Conservation (phyloP, 2,888 invertebrate genomes). For the Nomada hirtipes region DNA sequence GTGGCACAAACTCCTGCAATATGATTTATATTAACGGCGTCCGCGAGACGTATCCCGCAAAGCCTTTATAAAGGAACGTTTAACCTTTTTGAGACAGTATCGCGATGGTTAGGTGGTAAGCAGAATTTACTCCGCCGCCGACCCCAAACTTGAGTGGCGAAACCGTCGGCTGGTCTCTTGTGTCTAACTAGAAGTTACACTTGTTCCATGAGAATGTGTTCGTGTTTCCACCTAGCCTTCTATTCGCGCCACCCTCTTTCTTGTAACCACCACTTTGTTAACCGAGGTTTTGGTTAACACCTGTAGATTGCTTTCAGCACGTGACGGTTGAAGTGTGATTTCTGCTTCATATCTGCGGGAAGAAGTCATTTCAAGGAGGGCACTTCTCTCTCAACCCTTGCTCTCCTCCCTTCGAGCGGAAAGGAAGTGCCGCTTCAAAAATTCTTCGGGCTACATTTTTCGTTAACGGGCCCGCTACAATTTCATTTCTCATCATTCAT, state of each 20-base stretch:
- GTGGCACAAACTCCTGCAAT: conserved; percentile 4
- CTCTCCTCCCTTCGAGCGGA: background rate
- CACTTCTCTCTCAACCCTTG: no score
- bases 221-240: conserved; percentile 19
- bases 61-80: conserved; percentile 38
- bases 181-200: conserved; percentile 68
- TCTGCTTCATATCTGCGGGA: background rate
- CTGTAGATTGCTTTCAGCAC: conserved; percentile 44
- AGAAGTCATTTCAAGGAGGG: background rate
- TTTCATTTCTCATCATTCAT: background rate
- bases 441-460: no score
- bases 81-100: conserved; percentile 45
- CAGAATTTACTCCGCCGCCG: conserved; percentile 59
- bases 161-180: conserved; percentile 57
- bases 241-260: conserved; percentile 38
- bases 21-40: conserved; percentile 36
- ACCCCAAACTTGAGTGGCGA: conserved; percentile 60
- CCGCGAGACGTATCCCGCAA: background rate
- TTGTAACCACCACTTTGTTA: conserved; percentile 27
- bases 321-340: background rate
- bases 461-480: no score
- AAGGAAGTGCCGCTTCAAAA: no score
- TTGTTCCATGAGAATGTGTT: conserved; percentile 56
- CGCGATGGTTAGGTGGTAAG: conserved; percentile 53
- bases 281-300: conserved; percentile 56